phyloP scores from a whole-genome alignment of 2,888 invertebrate species.

The Siphlonurus alternatus region DNA sequence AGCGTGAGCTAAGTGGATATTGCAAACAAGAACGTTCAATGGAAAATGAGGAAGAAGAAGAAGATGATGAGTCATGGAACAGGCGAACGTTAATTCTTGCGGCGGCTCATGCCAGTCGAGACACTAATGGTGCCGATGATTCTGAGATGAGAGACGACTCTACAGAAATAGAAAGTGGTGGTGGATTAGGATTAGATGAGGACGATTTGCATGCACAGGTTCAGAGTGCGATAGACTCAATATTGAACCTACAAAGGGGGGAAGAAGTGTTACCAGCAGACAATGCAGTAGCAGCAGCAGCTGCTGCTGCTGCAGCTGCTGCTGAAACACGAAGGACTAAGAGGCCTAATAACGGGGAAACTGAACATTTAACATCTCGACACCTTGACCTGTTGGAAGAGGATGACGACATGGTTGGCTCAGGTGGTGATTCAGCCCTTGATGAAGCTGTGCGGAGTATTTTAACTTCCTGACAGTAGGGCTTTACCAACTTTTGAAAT shows the following conservation, averaged over 20 bases:
- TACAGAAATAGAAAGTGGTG: constrained; percentile 4
- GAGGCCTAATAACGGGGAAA: constrained; percentile 2
- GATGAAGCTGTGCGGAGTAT: constrained; percentile 37
- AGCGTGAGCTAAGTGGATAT: constrained; percentile 40
- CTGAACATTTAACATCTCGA: neutral
- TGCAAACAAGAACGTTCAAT: constrained; percentile 12
- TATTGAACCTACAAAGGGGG: constrained; percentile 47
- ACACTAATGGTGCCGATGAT: constrained; percentile 8
- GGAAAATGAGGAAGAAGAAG: constrained; percentile 12
- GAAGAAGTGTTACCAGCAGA: constrained; percentile 16
- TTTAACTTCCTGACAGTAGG: constrained; percentile 28
- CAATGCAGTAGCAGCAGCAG: neutral
- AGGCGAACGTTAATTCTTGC: neutral
- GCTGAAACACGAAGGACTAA: neutral
- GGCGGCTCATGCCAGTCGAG: constrained; percentile 2
- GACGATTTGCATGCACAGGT: constrained; percentile 60
- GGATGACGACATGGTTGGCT: constrained; percentile 6
- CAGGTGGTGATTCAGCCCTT: constrained; percentile 26
- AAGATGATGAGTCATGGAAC: constrained; percentile 7
- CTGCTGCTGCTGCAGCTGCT: neutral
- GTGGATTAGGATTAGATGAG: constrained; percentile 20
- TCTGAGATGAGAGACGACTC: neutral
- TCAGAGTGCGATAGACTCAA: constrained; percentile 64
- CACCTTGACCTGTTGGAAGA: constrained; percentile 5
- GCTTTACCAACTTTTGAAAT: no score